Conservation (phyloP, 35 echinoderm and acorn worm genomes). For the Chiridota heheva region DNA sequence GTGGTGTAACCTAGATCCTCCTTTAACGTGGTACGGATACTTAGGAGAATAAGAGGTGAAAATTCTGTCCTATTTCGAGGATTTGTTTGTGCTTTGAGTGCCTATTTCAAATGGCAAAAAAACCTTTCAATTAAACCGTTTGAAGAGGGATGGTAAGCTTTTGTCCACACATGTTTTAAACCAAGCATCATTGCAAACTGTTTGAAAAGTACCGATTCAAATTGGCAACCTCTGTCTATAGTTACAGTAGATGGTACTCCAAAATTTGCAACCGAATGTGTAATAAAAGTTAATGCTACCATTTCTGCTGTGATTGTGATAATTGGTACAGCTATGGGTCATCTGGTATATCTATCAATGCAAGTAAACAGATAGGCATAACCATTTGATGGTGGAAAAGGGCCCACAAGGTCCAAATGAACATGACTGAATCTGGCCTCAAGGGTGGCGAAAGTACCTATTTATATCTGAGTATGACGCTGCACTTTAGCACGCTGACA, state of each 20-base stretch:
- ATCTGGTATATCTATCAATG: conserved; percentile 23
- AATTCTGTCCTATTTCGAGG: conserved; percentile 38
- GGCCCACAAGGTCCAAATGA: conserved; percentile 20
- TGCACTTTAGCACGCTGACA: conserved; percentile 8
- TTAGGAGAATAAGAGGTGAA: conserved; percentile 20
- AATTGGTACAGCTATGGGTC: background rate
- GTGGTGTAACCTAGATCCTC: conserved; percentile 25
- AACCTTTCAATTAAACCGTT: conserved; percentile 13
- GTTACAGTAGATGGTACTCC: conserved; percentile 20
- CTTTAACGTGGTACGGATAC: no score
- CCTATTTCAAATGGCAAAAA: no score
- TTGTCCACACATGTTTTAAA: background rate
- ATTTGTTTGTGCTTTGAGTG: no score
- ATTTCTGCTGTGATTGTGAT: conserved; percentile 10
- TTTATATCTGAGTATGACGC: conserved; percentile 14
- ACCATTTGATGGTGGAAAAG: conserved; percentile 15
- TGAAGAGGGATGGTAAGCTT: conserved; percentile 22
- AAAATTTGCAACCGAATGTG: conserved; percentile 6
- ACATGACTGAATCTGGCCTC: conserved; percentile 1
- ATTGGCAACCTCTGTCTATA: conserved; percentile 16
- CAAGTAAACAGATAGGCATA: conserved; percentile 24
- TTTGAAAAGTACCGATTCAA: conserved; percentile 15
- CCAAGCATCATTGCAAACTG: no score
- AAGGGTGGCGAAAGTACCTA: conserved; percentile 13
- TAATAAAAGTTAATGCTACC: conserved; percentile 10